Conservation (phyloP, 1,140 invertebrate genomes). For the Lucilia sericata region DNA sequence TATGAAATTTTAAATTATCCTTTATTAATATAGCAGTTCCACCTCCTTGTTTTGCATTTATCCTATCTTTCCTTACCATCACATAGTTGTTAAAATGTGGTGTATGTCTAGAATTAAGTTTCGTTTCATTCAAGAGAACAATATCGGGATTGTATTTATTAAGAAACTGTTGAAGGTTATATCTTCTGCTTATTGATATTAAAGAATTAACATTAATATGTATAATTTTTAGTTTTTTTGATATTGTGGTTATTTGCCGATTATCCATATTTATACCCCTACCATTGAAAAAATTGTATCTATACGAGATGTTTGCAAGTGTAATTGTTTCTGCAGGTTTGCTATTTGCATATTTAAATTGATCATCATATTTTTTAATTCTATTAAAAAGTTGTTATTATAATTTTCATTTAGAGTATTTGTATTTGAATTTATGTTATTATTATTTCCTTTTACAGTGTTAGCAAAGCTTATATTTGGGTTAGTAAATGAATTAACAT, state of each 20-base stretch:
- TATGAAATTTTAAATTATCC: constrained; percentile 21
- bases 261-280: neutral
- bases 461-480: neutral
- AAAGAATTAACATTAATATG: constrained; percentile 12
- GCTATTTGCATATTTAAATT: neutral
- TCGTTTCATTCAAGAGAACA: constrained; percentile 18
- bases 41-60: neutral
- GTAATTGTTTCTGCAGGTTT: constrained; percentile 11
- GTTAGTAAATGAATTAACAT: neutral
- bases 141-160: neutral
- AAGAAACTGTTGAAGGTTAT: constrained; percentile 9
- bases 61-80: neutral
- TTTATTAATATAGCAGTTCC: constrained; percentile 11
- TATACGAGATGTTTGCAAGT: neutral
- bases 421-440: neutral
- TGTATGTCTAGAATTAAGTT: neutral
- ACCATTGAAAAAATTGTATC: neutral
- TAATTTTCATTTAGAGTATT: neutral
- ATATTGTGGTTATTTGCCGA: neutral
- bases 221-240: neutral
- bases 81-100: neutral
- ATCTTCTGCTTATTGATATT: constrained; percentile 4
- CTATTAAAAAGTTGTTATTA: neutral
- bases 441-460: neutral
- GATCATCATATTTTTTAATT: constrained; percentile 24